Base-by-base conservation (phyloP, 2,888 invertebrate genomes). In the Apamea anceps region DNA sequence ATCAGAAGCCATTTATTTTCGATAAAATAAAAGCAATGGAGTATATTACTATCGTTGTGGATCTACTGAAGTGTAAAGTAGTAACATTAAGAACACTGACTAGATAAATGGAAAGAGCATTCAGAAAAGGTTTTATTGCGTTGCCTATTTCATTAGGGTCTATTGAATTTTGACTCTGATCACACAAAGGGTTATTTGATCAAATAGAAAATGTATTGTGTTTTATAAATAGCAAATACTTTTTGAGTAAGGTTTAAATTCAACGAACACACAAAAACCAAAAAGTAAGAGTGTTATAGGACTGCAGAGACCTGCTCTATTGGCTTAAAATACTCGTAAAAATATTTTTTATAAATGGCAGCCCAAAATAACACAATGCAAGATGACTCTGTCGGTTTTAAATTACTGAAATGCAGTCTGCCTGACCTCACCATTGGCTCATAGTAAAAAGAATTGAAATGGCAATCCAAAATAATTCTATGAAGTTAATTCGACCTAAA, bases 81-180 rank as follows among this genome's bases (percentile, higher is more conserved):
- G 48, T 54, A 81, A 42, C 62, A 86, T 81, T 66, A 62, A 62
- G 62, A 65, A 73, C 15, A 72, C 13, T 10, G 37, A 70, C 62
- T 75, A 85, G 67, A 75, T 28, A 76, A 75, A 70, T 72, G 32
- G 21, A 85, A 57, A 79, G 4, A 25, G n/a, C 13, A 71, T 72
- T 60, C 32, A 25, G 18, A 80, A 80, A 37, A 45, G 28, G n/a
- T 68, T 67, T 70, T 60, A 57, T 73, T 70, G 60, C 4, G 57
- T 21, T 45, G 45, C 42, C 42, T 65, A 51, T 84, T 79, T 84
- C 15, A 42, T 79, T 51, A 25, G 25, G 12, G 13, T 54, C 18
- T 42, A 28, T 45, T 65, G 68, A 60, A 51, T 63, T 70, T 73
- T 25, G 48, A 63, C 32, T 0, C 21, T 63, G 12, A 57, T 54